phyloP scores from a whole-genome alignment of 2,888 invertebrate species.

The Lepidonotus clava region DNA sequence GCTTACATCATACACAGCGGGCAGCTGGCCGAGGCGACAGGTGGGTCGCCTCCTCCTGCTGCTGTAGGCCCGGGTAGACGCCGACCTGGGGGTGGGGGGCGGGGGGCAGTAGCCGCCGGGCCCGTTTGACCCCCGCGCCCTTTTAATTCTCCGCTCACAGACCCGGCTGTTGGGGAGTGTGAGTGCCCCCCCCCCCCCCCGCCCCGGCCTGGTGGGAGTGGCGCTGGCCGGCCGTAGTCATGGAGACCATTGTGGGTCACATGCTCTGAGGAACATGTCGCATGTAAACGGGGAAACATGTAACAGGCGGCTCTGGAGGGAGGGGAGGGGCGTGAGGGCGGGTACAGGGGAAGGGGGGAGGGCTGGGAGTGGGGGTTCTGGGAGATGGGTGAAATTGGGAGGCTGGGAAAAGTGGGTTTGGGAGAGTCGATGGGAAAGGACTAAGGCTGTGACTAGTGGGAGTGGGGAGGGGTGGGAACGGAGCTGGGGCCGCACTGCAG shows the following conservation, averaged over 20 bases:
- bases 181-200: too few relatives aligned
- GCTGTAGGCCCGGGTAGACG: too few relatives aligned
- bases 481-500: background rate
- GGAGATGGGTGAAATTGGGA: background rate
- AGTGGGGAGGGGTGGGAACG: background rate
- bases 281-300: slow-evolving; percentile 29
- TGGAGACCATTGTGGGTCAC: slow-evolving; percentile 35
- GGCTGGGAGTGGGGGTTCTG: too few relatives aligned
- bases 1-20: too few relatives aligned
- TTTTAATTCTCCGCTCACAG: too few relatives aligned
- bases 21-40: too few relatives aligned
- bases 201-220: background rate
- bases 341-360: background rate
- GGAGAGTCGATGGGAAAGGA: background rate
- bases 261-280: slow-evolving; percentile 28
- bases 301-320: slow-evolving; percentile 12
- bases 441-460: background rate
- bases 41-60: too few relatives aligned
- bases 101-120: background rate
- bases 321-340: background rate
- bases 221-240: background rate
- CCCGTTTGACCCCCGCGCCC: background rate
- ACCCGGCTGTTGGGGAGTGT: too few relatives aligned
- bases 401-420: background rate
- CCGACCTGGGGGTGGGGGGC: background rate